Evolutionary conservation across 1,140 invertebrate genomes (phyloP).

Genomic region (Calosoma granatense): DNA sequence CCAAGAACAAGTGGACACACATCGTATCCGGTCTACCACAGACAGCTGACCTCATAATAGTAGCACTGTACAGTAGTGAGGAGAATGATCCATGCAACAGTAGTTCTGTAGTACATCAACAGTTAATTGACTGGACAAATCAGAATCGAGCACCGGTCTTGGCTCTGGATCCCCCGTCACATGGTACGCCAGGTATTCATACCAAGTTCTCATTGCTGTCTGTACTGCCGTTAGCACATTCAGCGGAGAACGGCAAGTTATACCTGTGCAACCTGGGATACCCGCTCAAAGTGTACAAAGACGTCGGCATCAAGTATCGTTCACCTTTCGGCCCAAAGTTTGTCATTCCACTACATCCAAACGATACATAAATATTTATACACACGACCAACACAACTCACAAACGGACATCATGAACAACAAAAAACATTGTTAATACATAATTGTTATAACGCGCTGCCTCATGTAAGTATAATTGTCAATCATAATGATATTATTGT

Average conservation of each 20-base stretch:
- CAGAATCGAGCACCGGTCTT: slow-evolving; percentile 67
- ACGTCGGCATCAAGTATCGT: slow-evolving; percentile 68
- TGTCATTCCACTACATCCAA: slow-evolving; percentile 71
- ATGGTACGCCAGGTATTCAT: slow-evolving; percentile 51
- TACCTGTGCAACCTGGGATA: slow-evolving; percentile 81
- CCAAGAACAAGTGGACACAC: slow-evolving; percentile 41
- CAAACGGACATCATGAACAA: too few species aligned
- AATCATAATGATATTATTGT: too few species aligned
- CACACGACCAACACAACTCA: not conserved
- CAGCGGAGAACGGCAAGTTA: slow-evolving; percentile 61
- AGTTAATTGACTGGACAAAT: slow-evolving; percentile 52
- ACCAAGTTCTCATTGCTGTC: slow-evolving; percentile 68
- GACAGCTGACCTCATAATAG: slow-evolving; percentile 57
- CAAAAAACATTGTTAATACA: too few species aligned
- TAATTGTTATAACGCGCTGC: too few species aligned
- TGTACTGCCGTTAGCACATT: slow-evolving; percentile 63
- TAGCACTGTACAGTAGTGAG: slow-evolving; percentile 50
- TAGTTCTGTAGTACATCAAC: slow-evolving; percentile 31
- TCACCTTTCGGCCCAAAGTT: slow-evolving; percentile 84
- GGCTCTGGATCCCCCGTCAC: slow-evolving; percentile 67
- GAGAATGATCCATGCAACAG: slow-evolving; percentile 16
- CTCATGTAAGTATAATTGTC: too few species aligned
- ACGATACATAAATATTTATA: slow-evolving; percentile 29
- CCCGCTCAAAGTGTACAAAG: slow-evolving; percentile 63
- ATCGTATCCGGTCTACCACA: slow-evolving; percentile 47